Base-by-base conservation (phyloP, 2,113 vertebrate species). In the Neolamprologus ventralis region DNA sequence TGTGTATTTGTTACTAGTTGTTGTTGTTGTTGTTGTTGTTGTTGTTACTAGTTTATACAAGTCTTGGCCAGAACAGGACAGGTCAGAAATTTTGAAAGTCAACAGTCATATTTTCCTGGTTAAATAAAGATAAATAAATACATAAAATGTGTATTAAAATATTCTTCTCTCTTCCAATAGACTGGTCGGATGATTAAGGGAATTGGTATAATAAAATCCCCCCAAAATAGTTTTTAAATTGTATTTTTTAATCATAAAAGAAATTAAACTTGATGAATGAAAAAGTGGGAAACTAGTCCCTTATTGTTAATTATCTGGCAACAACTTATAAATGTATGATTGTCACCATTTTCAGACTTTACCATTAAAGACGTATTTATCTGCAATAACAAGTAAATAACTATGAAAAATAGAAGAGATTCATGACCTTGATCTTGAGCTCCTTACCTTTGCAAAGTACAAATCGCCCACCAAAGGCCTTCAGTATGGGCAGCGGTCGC, bases 381-480 rank as follows among this genome's bases (percentile, higher is more conserved):
- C 71, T 78, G 45, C 71, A 78, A 49, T 49, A 78, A 31, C 5
- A 49, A 78, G 42, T 28, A 49, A 78, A 78, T 49, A 49, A 49
- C 23, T 49, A 75, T 75, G 14, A 75, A 17, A 75, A 75, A 19
- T 10, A 75, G 23, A 53, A 54, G 1, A 14, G 19, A 81, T 8
- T 42, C 23, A 13, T 47, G 16, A 31, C 8, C 35, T 28, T 31
- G 6, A 57, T 65, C 26, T 78, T 12, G 28, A 68, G 4, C 19
- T 54, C 4, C 78, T 92, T 87, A 99, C 98, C 98, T 95, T 96
- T 98, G 95, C 98, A 99, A 63, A 99, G 96, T 28, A 98, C 95
- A 92, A 97, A 99, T 6, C 97, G 97, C 81, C 97, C 98, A 57
- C 85, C 95, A 58, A 99, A 98, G 89, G 97, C 97, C 49, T 95